Percentiles rank a stretch among this genome's conserved stretches.
These are phyloP conservation scores for Tapirus terrestris DNA, from an alignment of 2,113 vertebrate genomes.

Conservation along the genomic window DNA sequence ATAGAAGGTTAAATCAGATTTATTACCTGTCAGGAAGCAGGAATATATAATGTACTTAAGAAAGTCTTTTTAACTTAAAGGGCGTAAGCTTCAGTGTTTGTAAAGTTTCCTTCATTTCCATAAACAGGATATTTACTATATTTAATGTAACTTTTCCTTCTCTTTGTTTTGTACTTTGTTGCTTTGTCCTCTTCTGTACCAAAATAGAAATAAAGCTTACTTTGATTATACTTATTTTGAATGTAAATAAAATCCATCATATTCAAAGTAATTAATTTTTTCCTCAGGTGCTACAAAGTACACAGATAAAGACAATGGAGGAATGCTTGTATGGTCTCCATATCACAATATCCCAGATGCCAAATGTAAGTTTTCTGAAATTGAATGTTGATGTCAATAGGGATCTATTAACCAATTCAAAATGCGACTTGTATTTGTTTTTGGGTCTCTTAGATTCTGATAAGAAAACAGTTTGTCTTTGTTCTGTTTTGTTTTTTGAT, in stretches of 20 bases:
- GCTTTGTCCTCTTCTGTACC: background rate
- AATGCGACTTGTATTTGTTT: slow-evolving; percentile 40
- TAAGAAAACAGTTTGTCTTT: slow-evolving; percentile 57
- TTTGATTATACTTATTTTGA: slow-evolving; percentile 33
- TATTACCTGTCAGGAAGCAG: background rate
- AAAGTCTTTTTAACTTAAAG: slow-evolving; percentile 2
- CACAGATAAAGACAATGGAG: slow-evolving; percentile 95
- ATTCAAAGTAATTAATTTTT: slow-evolving; percentile 76
- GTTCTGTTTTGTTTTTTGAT: slow-evolving; percentile 31
- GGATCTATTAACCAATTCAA: background rate
- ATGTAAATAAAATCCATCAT: slow-evolving; percentile 29
- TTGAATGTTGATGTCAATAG: slow-evolving; percentile 2
- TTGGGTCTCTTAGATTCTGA: slow-evolving; percentile 1
- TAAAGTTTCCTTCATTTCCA: background rate
- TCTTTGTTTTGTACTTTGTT: background rate
- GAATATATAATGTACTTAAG: background rate
- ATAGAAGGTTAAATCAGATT: background rate
- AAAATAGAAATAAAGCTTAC: slow-evolving; percentile 10
- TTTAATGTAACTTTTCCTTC: background rate
- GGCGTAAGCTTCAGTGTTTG: background rate
- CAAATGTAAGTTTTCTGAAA: slow-evolving; percentile 91
- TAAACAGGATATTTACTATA: background rate
- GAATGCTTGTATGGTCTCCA: slow-evolving; percentile 99
- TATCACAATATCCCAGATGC: slow-evolving; percentile 93
- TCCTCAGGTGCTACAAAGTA: slow-evolving; percentile 94